A percentile compares a stretch with the other conserved stretches of the same genome.
Conservation (phyloP, 1,140 invertebrate species). For the Leucophenga varia region DNA sequence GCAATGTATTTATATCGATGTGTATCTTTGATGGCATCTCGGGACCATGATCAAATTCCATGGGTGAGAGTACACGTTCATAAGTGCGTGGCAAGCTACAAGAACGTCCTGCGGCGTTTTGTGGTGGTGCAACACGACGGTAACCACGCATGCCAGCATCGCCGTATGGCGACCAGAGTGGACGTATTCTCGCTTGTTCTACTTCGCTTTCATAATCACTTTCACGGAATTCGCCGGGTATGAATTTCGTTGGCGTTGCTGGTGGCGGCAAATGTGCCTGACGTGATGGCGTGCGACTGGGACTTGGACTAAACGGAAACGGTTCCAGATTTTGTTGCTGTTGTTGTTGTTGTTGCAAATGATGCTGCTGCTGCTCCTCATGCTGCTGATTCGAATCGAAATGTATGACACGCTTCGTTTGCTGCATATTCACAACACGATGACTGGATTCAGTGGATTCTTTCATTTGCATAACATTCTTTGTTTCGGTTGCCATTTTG, state of each 20-base stretch:
- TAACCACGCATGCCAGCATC: conserved; percentile 64
- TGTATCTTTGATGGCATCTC: conserved; percentile 56
- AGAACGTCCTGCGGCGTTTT: conserved; percentile 40
- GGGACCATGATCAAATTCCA: conserved; percentile 65
- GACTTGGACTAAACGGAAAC: conserved; percentile 58
- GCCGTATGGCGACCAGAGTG: conserved; percentile 65
- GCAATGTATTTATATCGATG: conserved; percentile 36
- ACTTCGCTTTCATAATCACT: conserved; percentile 73
- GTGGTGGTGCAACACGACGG: conserved; percentile 63
- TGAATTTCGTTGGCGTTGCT: conserved; percentile 67
- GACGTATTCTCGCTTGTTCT: conserved; percentile 62
- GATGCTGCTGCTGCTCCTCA: conserved; percentile 25
- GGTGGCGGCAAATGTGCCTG: conserved; percentile 56
- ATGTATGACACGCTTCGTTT: conserved; percentile 69
- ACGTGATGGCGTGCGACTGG: conserved; percentile 36
- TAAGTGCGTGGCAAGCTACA: conserved; percentile 57
- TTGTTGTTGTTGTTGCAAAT: conserved; percentile 12
- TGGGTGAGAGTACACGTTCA: conserved; percentile 61
- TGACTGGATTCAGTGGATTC: conserved; percentile 67
- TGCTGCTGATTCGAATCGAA: conserved; percentile 60
- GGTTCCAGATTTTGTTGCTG: conserved; percentile 47
- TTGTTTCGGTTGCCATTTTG: conserved; percentile 64
- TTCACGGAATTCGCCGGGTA: conserved; percentile 67
- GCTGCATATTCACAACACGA: conserved; percentile 67
- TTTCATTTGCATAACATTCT: conserved; percentile 68